phyloP scores from a whole-genome alignment of 2,113 vertebrate genomes.

The Alligator mississippiensis region DNA sequence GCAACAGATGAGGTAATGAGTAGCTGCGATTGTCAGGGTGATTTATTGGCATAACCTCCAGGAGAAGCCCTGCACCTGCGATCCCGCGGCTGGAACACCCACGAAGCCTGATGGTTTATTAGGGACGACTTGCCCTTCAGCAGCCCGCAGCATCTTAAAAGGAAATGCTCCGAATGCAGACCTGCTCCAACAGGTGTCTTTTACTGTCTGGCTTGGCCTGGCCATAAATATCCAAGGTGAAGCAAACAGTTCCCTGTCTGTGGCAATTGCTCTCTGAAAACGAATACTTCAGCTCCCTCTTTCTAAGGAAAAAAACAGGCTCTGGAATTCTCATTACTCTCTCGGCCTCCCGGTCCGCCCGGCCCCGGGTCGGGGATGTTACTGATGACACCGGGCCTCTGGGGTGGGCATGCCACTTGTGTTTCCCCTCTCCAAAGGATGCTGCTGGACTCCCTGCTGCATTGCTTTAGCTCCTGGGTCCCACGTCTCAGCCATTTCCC shows the following conservation, averaged over 20 bases:
- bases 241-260: slow-evolving; percentile 58
- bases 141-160: slow-evolving; percentile 69
- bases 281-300: slow-evolving; percentile 51
- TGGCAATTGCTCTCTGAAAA: slow-evolving; percentile 67
- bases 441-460: slow-evolving; percentile 45
- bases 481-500: slow-evolving; percentile 67
- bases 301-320: slow-evolving; percentile 41
- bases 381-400: slow-evolving; percentile 40
- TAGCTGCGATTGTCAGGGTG: slow-evolving; percentile 73
- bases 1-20: slow-evolving; percentile 75
- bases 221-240: slow-evolving; percentile 74
- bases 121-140: slow-evolving; percentile 47
- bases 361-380: slow-evolving; percentile 63
- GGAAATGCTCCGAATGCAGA: slow-evolving; percentile 74
- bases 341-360: slow-evolving; percentile 76
- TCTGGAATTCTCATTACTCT: slow-evolving; percentile 80
- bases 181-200: slow-evolving; percentile 79
- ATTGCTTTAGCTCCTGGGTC: slow-evolving; percentile 58
- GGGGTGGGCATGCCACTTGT: slow-evolving; percentile 54
- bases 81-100: slow-evolving; percentile 69
- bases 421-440: slow-evolving; percentile 56
- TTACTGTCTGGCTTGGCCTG: slow-evolving; percentile 68
- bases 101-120: slow-evolving; percentile 53
- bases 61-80: slow-evolving; percentile 79
- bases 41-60: slow-evolving; percentile 83